A percentile compares a stretch with the other conserved stretches of the same genome.
These are phyloP conservation scores for Drosophila guanche DNA, from an alignment of 1,140 invertebrate genomes.

Conservation along the genomic window DNA sequence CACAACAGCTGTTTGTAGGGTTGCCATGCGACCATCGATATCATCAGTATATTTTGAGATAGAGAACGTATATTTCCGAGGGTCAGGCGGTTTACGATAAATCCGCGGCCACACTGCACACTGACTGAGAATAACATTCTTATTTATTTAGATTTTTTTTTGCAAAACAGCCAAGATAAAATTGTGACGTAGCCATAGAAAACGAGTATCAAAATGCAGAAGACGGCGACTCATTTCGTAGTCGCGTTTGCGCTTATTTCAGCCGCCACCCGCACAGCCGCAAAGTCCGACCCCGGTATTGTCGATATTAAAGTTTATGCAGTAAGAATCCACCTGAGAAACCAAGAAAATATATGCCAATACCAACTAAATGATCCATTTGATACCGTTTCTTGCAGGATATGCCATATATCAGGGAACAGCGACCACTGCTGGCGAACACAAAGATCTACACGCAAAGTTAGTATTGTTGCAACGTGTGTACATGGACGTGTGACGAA, in stretches of 20 bases:
- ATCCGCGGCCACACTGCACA: too few species aligned
- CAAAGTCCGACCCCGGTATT: conserved; percentile 69
- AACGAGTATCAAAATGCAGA: conserved; percentile 19
- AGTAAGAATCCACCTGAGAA: conserved; percentile 41
- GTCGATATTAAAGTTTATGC: conserved; percentile 58
- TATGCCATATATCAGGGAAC: conserved; percentile 49
- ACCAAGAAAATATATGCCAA: conserved; percentile 25
- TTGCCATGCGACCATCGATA: too few species aligned
- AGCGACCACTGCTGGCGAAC: conserved; percentile 64
- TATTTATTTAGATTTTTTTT: conserved; percentile 32
- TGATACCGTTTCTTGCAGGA: conserved; percentile 19
- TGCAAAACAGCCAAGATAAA: conserved; percentile 5
- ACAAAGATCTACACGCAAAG: conserved; percentile 72
- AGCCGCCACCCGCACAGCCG: conserved; percentile 14
- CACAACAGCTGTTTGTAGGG: conserved; percentile 53
- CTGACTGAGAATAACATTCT: conserved; percentile 29
- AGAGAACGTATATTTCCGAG: too few species aligned
- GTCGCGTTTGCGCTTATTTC: conserved; percentile 46
- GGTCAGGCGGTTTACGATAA: too few species aligned
- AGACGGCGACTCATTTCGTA: conserved; percentile 34
- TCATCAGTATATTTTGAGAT: too few species aligned
- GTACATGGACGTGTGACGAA: conserved; percentile 48
- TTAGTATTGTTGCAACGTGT: conserved; percentile 27
- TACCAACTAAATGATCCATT: conserved; percentile 21
- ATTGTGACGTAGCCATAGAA: not conserved